Conservation (phyloP, 2,797 vertebrate species). For the Siniperca undulata region DNA sequence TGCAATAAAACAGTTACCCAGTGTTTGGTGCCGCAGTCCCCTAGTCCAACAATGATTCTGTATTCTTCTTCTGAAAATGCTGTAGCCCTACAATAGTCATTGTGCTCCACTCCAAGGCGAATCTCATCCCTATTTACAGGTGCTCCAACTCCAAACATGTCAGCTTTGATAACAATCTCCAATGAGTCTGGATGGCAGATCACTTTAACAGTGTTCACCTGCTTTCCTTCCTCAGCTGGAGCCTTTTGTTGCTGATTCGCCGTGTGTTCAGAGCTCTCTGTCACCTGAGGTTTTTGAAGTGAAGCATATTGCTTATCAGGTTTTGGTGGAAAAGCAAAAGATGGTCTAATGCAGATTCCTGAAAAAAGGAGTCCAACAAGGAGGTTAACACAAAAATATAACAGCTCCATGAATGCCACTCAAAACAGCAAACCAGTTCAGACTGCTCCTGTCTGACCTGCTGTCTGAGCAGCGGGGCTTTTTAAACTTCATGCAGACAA, state of each 20-base stretch:
- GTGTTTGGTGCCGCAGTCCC: constrained; percentile 80
- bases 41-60: constrained; percentile 65
- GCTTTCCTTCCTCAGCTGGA: constrained; percentile 10
- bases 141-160: constrained; percentile 77
- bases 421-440: neutral
- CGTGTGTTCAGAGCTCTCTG: neutral
- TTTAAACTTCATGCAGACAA: constrained; percentile 12
- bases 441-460: constrained; percentile 25
- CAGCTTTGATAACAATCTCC: constrained; percentile 75
- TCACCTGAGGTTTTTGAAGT: neutral
- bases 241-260: neutral
- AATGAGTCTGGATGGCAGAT: constrained; percentile 75
- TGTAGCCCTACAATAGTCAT: constrained; percentile 61
- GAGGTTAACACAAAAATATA: constrained; percentile 12
- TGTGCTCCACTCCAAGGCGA: constrained; percentile 70
- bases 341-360: neutral
- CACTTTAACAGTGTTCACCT: constrained; percentile 72
- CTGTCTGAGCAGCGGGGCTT: rapidly evolving
- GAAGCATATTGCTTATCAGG: neutral
- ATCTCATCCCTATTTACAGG: constrained; percentile 70
- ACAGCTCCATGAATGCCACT: constrained; percentile 42
- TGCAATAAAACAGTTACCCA: constrained; percentile 69
- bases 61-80: constrained; percentile 64
- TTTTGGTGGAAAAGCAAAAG: constrained; percentile 19
- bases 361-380: constrained; percentile 43